phyloP scores from a whole-genome alignment of 2,113 vertebrate genomes.

The Phaethon lepturus region DNA sequence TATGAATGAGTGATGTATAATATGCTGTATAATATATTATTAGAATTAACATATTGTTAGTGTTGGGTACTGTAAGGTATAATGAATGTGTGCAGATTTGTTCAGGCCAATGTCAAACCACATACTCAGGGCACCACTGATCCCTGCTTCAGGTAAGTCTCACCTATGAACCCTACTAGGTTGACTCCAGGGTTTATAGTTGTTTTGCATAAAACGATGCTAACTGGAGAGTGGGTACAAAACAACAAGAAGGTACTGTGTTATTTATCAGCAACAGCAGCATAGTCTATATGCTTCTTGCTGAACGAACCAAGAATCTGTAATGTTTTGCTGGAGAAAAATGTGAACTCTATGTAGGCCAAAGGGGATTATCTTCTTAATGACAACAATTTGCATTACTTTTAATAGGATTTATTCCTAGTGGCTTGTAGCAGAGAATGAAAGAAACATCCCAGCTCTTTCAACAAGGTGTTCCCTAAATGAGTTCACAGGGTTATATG shows the following conservation, averaged over 20 bases:
- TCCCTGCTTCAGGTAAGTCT: background rate
- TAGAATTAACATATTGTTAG: background rate
- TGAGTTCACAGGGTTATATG: conserved; percentile 21
- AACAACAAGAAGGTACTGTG: background rate
- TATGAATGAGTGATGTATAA: background rate
- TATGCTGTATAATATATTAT: background rate
- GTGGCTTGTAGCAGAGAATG: conserved; percentile 49
- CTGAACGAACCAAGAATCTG: conserved; percentile 11
- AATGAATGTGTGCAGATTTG: background rate
- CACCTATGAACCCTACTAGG: background rate
- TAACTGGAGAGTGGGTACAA: background rate
- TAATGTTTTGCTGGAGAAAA: conserved; percentile 34
- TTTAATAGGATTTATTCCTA: conserved; percentile 74
- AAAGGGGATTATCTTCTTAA: conserved; percentile 76
- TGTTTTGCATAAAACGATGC: background rate
- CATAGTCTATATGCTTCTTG: background rate
- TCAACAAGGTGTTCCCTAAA: conserved; percentile 55
- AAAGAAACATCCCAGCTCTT: conserved; percentile 56
- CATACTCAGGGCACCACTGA: background rate
- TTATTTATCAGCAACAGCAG: background rate
- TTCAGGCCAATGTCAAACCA: background rate
- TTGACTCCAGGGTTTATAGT: background rate
- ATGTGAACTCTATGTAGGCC: conserved; percentile 43
- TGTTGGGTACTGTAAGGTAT: background rate
- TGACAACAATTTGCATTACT: conserved; percentile 68